Evolutionary conservation across 2,113 vertebrate species (phyloP), one percentile per base, ranked within the genome.

Genomic region (Ginglymostoma cirratum): DNA sequence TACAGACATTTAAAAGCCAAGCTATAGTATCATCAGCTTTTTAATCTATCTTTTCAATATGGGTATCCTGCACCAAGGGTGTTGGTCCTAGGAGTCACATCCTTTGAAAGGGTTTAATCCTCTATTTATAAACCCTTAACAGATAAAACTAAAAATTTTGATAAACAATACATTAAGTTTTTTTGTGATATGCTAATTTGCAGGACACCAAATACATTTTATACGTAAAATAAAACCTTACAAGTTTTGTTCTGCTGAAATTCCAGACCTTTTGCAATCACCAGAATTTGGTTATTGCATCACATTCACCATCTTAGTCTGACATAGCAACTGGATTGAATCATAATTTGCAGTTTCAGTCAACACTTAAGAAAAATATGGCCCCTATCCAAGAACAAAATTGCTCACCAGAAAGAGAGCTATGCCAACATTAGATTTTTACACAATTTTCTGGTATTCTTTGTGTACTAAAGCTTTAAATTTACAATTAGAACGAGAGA

Each of bases 401-500:
- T 45, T 72, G n/a, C 23, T 95, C 94, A n/a, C 38, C 94, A 48
- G 42, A 76, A 95, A 95, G 5, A 90, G 45, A 65, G 27, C 87
- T 12, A 65, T 90, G 17, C 87, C 0, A 30, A 27, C 86, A 52
- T 27, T 87, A 23, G 17, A 21, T 83, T 61, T 34, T 90, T 61
- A 34, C 86, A 66, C 23, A 38, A 21, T 0, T n/a, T 66, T 90
- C 21, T 67, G 61, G n/a, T 38, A 93, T 19, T 34, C 17, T 93
- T 66, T n/a, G 89, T 93, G 61, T 93, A 66, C n/a, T 92, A 67
- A 42, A 12, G 17, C 24, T 66, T 27, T 38, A 69, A 94, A 42
- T 94, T 94, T 69, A 94, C 90, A 94, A 66, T n/a, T 45, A 94
- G 65, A 94, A 24, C 66, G 21, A 67, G 92, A 94, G 23, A 94